Conservation (phyloP, 2,888 invertebrate genomes). For the Chalcosyrphus nemorum region DNA sequence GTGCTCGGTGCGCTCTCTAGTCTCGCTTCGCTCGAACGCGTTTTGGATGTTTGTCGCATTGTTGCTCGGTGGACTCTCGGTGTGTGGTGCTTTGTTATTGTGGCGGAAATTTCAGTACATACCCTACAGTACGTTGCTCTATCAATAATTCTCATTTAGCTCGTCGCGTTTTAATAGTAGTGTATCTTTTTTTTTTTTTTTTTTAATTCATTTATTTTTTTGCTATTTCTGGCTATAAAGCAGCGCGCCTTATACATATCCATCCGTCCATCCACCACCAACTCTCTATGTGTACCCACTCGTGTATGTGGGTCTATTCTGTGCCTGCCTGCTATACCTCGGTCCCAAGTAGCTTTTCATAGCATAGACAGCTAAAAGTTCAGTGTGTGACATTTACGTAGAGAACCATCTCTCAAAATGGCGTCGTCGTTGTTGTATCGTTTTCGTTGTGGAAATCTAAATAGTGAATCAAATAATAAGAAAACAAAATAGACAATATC, state of each 20-base stretch:
- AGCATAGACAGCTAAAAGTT: constrained; percentile 73
- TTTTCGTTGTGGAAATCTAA: constrained; percentile 62
- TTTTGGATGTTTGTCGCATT: constrained; percentile 64
- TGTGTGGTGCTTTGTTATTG: constrained; percentile 44
- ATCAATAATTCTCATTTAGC: constrained; percentile 47
- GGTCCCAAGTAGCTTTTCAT: constrained; percentile 69
- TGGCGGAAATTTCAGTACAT: constrained; percentile 40
- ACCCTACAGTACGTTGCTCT: background rate
- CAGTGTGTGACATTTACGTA: constrained; percentile 73
- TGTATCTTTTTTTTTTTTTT: constrained; percentile 55
- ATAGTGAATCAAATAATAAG: constrained; percentile 52
- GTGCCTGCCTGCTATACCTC: constrained; percentile 36
- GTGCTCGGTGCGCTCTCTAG: constrained; percentile 45
- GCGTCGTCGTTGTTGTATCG: constrained; percentile 71
- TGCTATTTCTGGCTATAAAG: constrained; percentile 67
- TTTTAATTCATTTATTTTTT: constrained; percentile 39
- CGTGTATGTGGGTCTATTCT: constrained; percentile 56
- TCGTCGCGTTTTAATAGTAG: constrained; percentile 52
- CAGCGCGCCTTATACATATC: constrained; percentile 67
- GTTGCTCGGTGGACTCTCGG: constrained; percentile 43
- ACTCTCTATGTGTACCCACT: constrained; percentile 56
- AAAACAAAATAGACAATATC: constrained; percentile 27
- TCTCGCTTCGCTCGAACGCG: constrained; percentile 59
- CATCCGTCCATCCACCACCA: no score
- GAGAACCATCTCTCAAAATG: constrained; percentile 71